Base-by-base conservation (phyloP, 2,113 vertebrate genomes). In the Lates calcarifer region DNA sequence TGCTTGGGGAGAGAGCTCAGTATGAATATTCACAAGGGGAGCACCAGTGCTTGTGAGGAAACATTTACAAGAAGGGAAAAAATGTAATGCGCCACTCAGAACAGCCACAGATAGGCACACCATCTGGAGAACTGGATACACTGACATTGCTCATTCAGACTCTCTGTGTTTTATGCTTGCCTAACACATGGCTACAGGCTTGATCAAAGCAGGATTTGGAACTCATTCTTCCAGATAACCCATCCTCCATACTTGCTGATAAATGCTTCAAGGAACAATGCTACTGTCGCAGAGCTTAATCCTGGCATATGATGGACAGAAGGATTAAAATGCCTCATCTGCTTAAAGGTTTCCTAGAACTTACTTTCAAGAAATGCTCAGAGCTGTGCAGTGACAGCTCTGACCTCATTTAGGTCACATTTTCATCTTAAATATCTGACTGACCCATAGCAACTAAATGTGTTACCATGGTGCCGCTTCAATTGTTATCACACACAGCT, bases 11-110 rank as follows among this genome's bases (percentile, higher is more conserved):
- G 71, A 70, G 71, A 71, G 51, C 43, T 63, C 47, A 0, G 49
- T 28, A 72, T 91, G 88, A 86, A 93, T 92, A 93, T 93, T 86
- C 85, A 93, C 88, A 62, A 81, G 60, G 74, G 49, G 41, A 68
- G 74, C 35, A 33, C 75, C 62, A 53, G 69, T 55, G 77, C 68
- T 70, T 61, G 63, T 1, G 29, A 82, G 68, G 72, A 76, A 75
- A 67, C 60, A 15, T 67, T 79, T 77, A 57, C 56, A 72, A 84
- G 67, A 70, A 72, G n/a, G 41, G 37, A 53, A 53, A 33, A 56
- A 41, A 31, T 8, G 53, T 39, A 51, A 20, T 24, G 39, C 74
- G 87, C 81, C 87, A 73, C 58, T 85, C 82, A 81, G 26, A 63
- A 61, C 45, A 0, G 37, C 45, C 37, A 15, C 79, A 77, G 69